phyloP scores from a whole-genome alignment of 2,113 vertebrate genomes.

The Myrmecobius fasciatus region DNA sequence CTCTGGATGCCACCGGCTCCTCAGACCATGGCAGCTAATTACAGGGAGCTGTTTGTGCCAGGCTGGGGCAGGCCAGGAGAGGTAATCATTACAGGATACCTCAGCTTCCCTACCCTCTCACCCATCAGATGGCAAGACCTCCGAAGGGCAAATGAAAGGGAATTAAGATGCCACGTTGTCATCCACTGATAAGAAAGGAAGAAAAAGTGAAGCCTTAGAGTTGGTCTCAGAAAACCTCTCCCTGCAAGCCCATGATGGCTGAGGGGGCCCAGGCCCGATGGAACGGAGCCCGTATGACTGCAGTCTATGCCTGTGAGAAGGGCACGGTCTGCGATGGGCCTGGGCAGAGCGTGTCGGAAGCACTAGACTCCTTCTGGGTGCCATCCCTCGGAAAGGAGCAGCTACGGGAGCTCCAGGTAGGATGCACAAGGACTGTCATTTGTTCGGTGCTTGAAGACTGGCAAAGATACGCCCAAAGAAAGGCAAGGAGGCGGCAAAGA shows the following conservation, averaged over 20 bases:
- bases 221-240: neutral
- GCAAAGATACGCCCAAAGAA: neutral
- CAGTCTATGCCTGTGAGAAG: neutral
- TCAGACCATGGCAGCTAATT: neutral
- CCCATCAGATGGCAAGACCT: neutral
- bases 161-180: too few relatives aligned
- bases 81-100: neutral
- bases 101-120: neutral
- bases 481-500: neutral
- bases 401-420: neutral
- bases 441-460: neutral
- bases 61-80: too few relatives aligned
- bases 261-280: neutral
- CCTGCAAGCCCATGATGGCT: neutral
- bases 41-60: neutral
- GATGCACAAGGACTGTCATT: neutral
- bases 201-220: neutral
- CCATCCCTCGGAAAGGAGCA: too few relatives aligned
- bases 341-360: neutral
- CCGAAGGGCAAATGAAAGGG: neutral
- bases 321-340: neutral
- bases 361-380: neutral
- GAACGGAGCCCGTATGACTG: neutral
- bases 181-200: neutral
- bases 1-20: constrained; percentile 22